These are phyloP conservation scores for Acipenser transmontanus DNA, from an alignment of 2,797 vertebrate genomes.

Conservation along the genomic window DNA sequence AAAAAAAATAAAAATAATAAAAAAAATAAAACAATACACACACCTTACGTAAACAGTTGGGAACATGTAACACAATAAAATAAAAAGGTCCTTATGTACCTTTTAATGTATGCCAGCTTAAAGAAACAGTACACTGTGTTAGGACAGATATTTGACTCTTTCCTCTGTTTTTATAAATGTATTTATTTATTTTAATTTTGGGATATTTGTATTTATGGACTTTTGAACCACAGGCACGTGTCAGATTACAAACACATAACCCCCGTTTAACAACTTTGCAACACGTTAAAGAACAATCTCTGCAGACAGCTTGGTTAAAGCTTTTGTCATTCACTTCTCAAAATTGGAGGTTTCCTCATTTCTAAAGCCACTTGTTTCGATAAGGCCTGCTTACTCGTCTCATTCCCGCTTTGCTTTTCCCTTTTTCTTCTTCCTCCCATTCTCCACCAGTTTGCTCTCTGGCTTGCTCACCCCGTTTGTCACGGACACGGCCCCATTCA, in stretches of 20 bases:
- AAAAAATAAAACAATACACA: too few relatives aligned
- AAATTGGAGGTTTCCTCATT: constrained; percentile 51
- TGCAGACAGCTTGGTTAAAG: neutral
- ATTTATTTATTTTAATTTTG: too few relatives aligned
- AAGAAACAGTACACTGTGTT: too few relatives aligned
- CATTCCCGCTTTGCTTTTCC: constrained; percentile 94
- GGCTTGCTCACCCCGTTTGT: constrained; percentile 76
- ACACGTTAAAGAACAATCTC: neutral
- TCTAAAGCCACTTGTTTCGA: constrained; percentile 29
- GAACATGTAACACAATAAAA: too few relatives aligned
- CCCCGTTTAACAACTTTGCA: too few relatives aligned
- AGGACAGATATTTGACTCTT: too few relatives aligned
- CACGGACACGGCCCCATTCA: constrained; percentile 66
- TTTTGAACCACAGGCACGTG: neutral
- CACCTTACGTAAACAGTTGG: too few relatives aligned
- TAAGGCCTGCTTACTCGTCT: constrained; percentile 53
- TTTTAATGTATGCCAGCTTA: too few relatives aligned
- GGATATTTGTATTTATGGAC: too few relatives aligned
- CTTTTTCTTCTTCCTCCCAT: constrained; percentile 86
- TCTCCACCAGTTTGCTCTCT: constrained; percentile 74
- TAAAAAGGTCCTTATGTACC: too few relatives aligned
- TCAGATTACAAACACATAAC: constrained; percentile 21
- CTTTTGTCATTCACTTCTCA: constrained; percentile 25
- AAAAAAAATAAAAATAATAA: too few relatives aligned
- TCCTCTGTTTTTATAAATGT: too few relatives aligned